Evolutionary conservation across 2,888 invertebrate species (phyloP).

Genomic region (Euzophera pinguis): DNA sequence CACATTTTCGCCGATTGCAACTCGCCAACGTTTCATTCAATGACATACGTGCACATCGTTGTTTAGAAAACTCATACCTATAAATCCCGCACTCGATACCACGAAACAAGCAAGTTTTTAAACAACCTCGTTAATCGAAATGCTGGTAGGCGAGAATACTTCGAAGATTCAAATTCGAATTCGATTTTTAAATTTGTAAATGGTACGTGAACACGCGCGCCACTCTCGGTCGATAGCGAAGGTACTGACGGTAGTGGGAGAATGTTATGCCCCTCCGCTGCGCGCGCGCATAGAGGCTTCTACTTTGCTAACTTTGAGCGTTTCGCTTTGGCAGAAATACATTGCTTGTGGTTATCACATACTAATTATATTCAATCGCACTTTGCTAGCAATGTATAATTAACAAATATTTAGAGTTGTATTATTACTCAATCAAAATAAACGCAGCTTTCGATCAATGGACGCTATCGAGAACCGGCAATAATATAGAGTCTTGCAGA

Average conservation of each 20-base stretch:
- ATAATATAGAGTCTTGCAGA: constrained; percentile 52
- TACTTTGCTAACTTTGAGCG: background rate
- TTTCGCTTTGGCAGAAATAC: background rate
- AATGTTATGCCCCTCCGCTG: constrained; percentile 41
- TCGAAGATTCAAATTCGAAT: constrained; percentile 24
- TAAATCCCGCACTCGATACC: constrained; percentile 27
- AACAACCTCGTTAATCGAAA: background rate
- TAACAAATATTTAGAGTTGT: background rate
- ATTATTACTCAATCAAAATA: background rate
- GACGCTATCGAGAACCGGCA: constrained; percentile 30
- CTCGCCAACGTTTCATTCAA: constrained; percentile 39
- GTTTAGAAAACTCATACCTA: constrained; percentile 31
- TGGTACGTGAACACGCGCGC: constrained; percentile 43
- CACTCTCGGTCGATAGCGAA: constrained; percentile 44
- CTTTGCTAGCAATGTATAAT: background rate
- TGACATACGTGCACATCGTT: constrained; percentile 36
- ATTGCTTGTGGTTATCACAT: background rate
- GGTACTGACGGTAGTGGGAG: constrained; percentile 53
- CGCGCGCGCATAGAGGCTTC: constrained; percentile 40
- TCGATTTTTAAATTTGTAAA: constrained; percentile 38
- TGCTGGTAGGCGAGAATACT: constrained; percentile 5
- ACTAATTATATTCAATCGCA: background rate
- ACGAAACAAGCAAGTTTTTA: background rate
- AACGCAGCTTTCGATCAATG: constrained; percentile 33
- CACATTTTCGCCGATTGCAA: constrained; percentile 68